Conservation (phyloP, 2,797 vertebrate genomes). For the Cynopterus sphinx region DNA sequence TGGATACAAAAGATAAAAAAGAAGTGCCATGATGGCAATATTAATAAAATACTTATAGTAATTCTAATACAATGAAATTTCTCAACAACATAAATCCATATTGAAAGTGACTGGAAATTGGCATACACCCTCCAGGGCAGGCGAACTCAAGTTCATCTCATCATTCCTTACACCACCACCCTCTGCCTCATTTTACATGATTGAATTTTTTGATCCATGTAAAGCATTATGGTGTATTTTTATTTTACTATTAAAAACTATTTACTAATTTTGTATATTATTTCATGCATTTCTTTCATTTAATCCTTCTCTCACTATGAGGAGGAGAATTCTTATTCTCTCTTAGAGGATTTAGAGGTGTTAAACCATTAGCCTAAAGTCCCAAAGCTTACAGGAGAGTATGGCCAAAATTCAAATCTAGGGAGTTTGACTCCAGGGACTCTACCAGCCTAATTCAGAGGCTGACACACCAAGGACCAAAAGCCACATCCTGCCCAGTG, state of each 20-base stretch:
- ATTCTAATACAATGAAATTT: background rate
- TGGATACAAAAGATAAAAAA: background rate
- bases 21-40: background rate
- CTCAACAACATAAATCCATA: background rate
- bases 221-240: background rate
- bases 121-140: accelerated
- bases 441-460: background rate
- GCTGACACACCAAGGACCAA: background rate
- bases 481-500: background rate
- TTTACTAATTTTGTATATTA: background rate
- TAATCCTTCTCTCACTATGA: background rate
- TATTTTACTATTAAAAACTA: background rate
- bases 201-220: background rate
- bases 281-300: background rate
- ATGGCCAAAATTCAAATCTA: background rate
- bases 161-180: accelerated
- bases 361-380: background rate
- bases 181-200: background rate
- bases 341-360: background rate
- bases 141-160: no score
- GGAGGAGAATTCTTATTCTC: background rate
- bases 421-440: no score
- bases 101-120: background rate
- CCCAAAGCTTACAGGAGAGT: accelerated
- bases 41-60: background rate